Conservation (phyloP, 2,888 invertebrate species). For the Cephus pygmeus region DNA sequence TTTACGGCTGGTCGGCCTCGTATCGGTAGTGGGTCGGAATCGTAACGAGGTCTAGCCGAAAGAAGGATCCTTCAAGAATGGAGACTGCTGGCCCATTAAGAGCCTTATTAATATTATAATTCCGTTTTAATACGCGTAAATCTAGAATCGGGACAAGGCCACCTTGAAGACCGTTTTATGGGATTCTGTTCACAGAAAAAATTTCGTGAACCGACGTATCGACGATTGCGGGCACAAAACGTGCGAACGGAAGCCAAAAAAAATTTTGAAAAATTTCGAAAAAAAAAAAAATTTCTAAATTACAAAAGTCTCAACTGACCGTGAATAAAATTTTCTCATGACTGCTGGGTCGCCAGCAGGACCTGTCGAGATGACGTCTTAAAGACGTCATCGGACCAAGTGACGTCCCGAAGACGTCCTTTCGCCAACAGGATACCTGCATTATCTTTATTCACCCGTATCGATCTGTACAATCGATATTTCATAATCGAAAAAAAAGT, state of each 20-base stretch:
- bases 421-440: too few species aligned
- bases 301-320: too few species aligned
- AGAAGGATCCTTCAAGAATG: slow-evolving; percentile 19
- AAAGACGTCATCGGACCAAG: too few species aligned
- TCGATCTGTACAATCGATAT: background rate
- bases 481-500: background rate
- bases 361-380: too few species aligned
- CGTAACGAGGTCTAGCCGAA: slow-evolving; percentile 32
- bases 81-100: slow-evolving; percentile 39
- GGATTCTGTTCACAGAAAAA: slow-evolving; percentile 26
- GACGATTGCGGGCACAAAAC: background rate
- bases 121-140: slow-evolving; percentile 56
- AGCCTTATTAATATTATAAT: slow-evolving; percentile 59
- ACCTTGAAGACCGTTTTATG: slow-evolving; percentile 42
- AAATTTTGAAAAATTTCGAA: background rate
- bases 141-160: slow-evolving; percentile 54
- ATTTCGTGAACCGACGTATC: background rate
- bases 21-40: slow-evolving; percentile 20
- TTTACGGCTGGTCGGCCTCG: slow-evolving; percentile 31
- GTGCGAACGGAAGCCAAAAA: background rate
- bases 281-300: background rate
- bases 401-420: too few species aligned
- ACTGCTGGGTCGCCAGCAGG: too few species aligned
- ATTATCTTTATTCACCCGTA: too few species aligned
- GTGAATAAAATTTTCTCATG: too few species aligned